These are phyloP conservation scores for Labroides dimidiatus DNA, from an alignment of 2,797 vertebrate species.

Conservation along the genomic window DNA sequence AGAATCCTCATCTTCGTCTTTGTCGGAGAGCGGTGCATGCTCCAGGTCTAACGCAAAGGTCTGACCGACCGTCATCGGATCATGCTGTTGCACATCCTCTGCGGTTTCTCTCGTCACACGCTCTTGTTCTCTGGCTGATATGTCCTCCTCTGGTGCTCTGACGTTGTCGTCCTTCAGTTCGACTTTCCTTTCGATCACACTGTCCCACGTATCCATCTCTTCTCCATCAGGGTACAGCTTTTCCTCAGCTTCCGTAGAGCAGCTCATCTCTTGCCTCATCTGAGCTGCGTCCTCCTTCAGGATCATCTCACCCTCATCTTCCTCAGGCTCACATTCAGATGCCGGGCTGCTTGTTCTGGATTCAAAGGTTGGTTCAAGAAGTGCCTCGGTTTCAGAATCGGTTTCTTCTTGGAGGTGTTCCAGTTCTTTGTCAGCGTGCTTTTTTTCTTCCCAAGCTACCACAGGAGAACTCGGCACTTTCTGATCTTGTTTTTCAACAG, in stretches of 20 bases:
- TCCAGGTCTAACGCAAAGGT: slow-evolving; percentile 17
- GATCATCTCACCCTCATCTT: slow-evolving; percentile 34
- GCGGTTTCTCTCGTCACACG: slow-evolving; percentile 19
- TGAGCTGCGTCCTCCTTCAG: slow-evolving; percentile 9
- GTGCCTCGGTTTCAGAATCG: slow-evolving; percentile 61
- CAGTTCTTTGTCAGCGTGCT: neutral
- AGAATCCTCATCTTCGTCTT: slow-evolving; percentile 76
- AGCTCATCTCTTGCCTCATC: slow-evolving; percentile 20
- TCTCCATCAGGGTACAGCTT: slow-evolving; percentile 76
- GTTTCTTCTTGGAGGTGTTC: slow-evolving; percentile 45
- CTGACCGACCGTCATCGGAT: neutral
- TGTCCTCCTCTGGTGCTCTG: slow-evolving; percentile 67
- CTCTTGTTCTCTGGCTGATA: slow-evolving; percentile 58
- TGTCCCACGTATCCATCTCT: slow-evolving; percentile 79
- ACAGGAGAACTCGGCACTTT: slow-evolving; percentile 1
- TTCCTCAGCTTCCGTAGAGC: slow-evolving; percentile 43
- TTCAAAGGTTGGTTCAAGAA: slow-evolving; percentile 49
- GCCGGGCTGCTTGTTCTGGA: slow-evolving; percentile 47
- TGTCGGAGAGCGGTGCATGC: neutral
- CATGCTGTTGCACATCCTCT: too few species aligned
- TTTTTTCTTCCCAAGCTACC: slow-evolving; percentile 38
- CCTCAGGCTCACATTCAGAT: slow-evolving; percentile 52
- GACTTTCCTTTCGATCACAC: slow-evolving; percentile 70
- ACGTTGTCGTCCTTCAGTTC: slow-evolving; percentile 29
- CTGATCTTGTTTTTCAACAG: slow-evolving; percentile 45